A percentile compares a stretch with the other conserved stretches of the same genome.
Conservation (phyloP, 2,888 invertebrate genomes). For the Palloptera scutellata region DNA sequence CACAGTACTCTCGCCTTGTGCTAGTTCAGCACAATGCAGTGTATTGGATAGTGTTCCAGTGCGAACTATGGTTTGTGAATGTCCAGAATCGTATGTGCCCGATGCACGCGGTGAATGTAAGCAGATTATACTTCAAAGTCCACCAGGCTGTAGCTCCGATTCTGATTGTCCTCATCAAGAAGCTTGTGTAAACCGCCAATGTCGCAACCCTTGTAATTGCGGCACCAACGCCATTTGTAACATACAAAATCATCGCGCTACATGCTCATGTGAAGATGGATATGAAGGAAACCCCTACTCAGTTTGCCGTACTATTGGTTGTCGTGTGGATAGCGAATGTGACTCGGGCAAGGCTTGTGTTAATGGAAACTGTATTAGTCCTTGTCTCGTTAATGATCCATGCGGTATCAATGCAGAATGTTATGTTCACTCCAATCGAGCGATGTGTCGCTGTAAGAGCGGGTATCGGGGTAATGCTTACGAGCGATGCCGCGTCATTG, state of each 20-base stretch:
- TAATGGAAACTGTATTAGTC: constrained; percentile 85
- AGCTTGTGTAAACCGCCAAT: constrained; percentile 86
- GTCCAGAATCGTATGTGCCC: constrained; percentile 85
- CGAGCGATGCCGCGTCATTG: constrained; percentile 78
- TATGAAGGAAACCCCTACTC: constrained; percentile 88
- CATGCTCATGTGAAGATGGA: constrained; percentile 85
- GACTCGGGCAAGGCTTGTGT: constrained; percentile 83
- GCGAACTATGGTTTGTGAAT: constrained; percentile 87
- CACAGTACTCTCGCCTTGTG: constrained; percentile 77
- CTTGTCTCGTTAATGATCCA: constrained; percentile 80
- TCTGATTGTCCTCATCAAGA: constrained; percentile 80
- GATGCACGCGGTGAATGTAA: constrained; percentile 81
- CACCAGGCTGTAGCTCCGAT: constrained; percentile 80
- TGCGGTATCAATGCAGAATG: constrained; percentile 88
- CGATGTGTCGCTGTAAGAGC: constrained; percentile 81
- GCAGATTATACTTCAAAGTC: constrained; percentile 74
- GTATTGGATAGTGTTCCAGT: constrained; percentile 87
- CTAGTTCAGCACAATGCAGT: constrained; percentile 77
- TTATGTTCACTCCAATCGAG: constrained; percentile 74
- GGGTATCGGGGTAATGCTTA: constrained; percentile 84
- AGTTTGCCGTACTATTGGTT: constrained; percentile 81
- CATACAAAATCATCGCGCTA: constrained; percentile 83
- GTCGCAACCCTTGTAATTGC: constrained; percentile 88
- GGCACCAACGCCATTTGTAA: constrained; percentile 84
- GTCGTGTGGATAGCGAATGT: constrained; percentile 84